A percentile compares a stretch with the other conserved stretches of the same genome.
phyloP scores from a whole-genome alignment of 2,797 vertebrate species.

The Halcyon smyrnensis region DNA sequence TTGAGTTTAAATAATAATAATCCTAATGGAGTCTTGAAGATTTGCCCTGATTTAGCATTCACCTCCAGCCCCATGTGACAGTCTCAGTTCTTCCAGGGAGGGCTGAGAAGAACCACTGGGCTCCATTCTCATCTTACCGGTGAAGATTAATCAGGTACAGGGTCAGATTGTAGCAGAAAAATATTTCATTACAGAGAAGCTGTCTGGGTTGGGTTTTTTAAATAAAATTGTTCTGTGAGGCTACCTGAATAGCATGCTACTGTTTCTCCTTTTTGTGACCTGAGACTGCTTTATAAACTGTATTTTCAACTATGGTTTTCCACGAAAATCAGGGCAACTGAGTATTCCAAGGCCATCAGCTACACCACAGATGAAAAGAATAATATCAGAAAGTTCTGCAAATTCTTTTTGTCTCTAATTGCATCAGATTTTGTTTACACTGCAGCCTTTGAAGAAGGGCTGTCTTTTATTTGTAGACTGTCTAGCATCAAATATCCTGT shows the following conservation, averaged over 20 bases:
- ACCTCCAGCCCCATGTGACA: neutral
- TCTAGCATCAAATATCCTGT: neutral
- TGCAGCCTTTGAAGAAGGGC: neutral
- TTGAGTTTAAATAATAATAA: neutral
- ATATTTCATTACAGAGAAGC: neutral
- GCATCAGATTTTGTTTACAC: neutral
- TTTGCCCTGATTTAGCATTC: neutral
- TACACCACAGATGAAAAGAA: neutral
- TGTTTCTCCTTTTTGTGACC: neutral
- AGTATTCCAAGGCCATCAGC: neutral
- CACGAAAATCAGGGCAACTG: neutral
- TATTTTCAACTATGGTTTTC: neutral
- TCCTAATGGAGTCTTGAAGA: neutral
- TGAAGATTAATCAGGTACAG: neutral
- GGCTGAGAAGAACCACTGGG: neutral
- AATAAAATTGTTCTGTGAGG: neutral
- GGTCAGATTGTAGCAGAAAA: neutral
- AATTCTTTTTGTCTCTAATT: neutral
- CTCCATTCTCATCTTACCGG: neutral
- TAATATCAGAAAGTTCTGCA: neutral
- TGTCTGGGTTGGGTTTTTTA: neutral
- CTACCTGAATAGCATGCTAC: neutral
- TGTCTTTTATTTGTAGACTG: conserved; percentile 4
- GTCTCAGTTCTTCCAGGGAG: neutral
- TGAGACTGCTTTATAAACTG: neutral